Conservation (phyloP, 1,140 invertebrate species). For the Antheraea pernyi region DNA sequence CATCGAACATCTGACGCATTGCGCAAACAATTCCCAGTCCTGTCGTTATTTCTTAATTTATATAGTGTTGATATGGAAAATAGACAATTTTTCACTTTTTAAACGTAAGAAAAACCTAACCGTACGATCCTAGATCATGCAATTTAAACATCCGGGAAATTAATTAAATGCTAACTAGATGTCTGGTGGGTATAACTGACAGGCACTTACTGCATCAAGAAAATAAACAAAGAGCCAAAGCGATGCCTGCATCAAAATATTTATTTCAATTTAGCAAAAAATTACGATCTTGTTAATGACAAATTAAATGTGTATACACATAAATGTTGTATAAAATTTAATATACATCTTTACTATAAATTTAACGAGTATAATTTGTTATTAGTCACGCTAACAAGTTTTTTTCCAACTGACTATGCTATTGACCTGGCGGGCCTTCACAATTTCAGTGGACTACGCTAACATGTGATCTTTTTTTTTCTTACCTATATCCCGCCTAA, state of each 20-base stretch:
- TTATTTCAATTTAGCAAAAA: not conserved
- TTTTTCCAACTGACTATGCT: too few species aligned
- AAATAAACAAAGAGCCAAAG: not conserved
- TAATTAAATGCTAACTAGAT: not conserved
- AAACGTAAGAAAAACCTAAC: not conserved
- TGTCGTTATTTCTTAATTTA: conserved; percentile 13
- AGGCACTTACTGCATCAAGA: not conserved
- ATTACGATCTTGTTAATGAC: not conserved
- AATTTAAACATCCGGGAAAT: conserved; percentile 7
- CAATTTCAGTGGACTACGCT: too few species aligned
- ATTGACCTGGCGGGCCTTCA: too few species aligned
- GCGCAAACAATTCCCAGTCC: conserved; percentile 1
- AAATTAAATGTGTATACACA: not conserved
- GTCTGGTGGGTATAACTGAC: not conserved
- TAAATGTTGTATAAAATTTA: too few species aligned
- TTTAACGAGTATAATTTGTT: too few species aligned
- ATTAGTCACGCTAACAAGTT: too few species aligned
- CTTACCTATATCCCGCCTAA: too few species aligned
- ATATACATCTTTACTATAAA: too few species aligned
- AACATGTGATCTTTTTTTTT: too few species aligned
- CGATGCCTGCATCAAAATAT: not conserved
- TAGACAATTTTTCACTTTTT: not conserved
- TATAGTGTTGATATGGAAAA: not conserved
- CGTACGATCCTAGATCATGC: not conserved
- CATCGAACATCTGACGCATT: conserved; percentile 9